phyloP scores from a whole-genome alignment of 1,140 invertebrate species.

The Tetramorium simillimum region DNA sequence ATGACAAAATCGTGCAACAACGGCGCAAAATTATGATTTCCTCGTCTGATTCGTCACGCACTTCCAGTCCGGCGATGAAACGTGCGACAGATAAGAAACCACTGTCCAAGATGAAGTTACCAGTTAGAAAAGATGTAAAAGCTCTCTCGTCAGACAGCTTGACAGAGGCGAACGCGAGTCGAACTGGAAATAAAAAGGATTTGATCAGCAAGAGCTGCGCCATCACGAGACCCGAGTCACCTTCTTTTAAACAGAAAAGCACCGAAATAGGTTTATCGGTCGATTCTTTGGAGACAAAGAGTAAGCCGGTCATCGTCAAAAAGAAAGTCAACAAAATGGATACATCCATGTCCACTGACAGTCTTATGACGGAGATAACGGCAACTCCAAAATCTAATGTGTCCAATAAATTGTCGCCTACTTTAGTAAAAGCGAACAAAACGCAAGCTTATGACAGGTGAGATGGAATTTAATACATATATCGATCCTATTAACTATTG shows the following conservation, averaged over 20 bases:
- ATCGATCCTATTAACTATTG: neutral
- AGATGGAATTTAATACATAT: neutral
- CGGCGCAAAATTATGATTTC: constrained; percentile 85
- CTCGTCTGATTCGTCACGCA: constrained; percentile 88
- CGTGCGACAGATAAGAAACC: constrained; percentile 83
- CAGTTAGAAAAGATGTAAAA: constrained; percentile 82
- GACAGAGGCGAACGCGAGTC: constrained; percentile 79
- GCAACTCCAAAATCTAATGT: constrained; percentile 78
- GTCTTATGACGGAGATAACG: constrained; percentile 80
- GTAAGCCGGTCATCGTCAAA: constrained; percentile 79
- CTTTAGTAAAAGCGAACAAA: constrained; percentile 73
- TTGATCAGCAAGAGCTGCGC: constrained; percentile 82
- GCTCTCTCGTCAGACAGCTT: constrained; percentile 86
- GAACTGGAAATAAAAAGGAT: constrained; percentile 76
- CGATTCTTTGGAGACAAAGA: constrained; percentile 86
- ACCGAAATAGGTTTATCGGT: constrained; percentile 84
- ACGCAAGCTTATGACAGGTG: constrained; percentile 72
- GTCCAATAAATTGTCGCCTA: constrained; percentile 82
- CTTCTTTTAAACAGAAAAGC: constrained; percentile 80
- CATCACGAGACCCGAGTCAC: constrained; percentile 84
- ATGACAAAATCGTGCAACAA: constrained; percentile 79
- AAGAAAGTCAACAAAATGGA: constrained; percentile 82
- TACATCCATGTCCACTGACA: constrained; percentile 83
- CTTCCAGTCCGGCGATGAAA: constrained; percentile 89
- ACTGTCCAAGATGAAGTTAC: constrained; percentile 81